Percentiles rank a stretch among this genome's conserved stretches.
Conservation (phyloP, 2,113 vertebrate genomes). For the Tachycineta bicolor region DNA sequence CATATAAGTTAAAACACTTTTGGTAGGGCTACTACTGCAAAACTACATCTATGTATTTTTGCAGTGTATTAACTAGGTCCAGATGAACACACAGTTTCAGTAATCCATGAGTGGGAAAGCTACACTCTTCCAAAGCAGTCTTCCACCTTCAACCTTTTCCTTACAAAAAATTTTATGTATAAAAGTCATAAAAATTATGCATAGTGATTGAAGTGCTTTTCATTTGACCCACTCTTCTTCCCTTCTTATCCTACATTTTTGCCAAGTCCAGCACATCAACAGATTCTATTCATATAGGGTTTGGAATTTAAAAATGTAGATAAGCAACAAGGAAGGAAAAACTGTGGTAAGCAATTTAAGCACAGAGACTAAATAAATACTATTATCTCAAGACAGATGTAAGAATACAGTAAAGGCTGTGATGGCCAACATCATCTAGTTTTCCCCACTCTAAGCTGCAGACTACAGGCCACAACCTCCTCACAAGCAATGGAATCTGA, state of each 20-base stretch:
- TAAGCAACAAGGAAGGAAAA: neutral
- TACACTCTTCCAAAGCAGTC: neutral
- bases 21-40: neutral
- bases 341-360: neutral
- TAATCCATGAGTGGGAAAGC: neutral
- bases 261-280: neutral
- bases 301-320: neutral
- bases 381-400: neutral
- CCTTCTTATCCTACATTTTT: neutral
- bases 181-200: neutral
- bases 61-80: neutral
- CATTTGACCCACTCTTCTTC: neutral
- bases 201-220: neutral
- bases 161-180: fast-evolving
- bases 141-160: neutral
- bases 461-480: neutral
- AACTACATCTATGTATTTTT: neutral
- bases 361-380: neutral
- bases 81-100: neutral
- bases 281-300: neutral
- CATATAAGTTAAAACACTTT: neutral
- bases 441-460: neutral
- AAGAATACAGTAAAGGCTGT: neutral
- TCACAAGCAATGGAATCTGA: neutral
- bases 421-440: neutral